Conservation (phyloP, 2,113 vertebrate genomes). For the Salminus brasiliensis region DNA sequence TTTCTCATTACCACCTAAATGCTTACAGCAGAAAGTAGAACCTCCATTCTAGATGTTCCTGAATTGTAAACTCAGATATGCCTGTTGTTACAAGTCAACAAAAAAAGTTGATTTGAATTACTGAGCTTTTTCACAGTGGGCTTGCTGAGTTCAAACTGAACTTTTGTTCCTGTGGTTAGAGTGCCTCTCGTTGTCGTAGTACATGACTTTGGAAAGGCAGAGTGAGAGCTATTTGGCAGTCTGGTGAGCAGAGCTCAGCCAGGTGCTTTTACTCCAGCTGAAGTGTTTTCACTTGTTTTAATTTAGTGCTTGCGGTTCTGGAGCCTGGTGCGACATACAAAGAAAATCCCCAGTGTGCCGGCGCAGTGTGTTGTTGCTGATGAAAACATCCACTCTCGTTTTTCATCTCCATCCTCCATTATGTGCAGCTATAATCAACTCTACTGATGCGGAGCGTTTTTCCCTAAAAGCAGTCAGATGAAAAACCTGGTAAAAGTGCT, state of each 20-base stretch:
- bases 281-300: conserved; percentile 25
- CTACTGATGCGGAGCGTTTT: neutral
- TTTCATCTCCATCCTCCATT: conserved; percentile 27
- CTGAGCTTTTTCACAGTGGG: neutral
- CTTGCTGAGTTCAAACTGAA: neutral
- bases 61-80: neutral
- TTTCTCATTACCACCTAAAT: neutral
- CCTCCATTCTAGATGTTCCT: neutral
- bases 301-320: conserved; percentile 14
- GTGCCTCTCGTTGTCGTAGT: neutral
- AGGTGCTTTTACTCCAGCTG: conserved; percentile 5
- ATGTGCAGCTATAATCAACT: conserved; percentile 1
- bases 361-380: conserved; percentile 1
- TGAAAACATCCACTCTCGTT: conserved; percentile 12
- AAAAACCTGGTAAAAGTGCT: neutral
- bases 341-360: conserved; percentile 16
- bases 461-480: neutral
- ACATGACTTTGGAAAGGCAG: conserved; percentile 5
- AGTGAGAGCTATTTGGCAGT: conserved; percentile 24
- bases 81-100: no score
- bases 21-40: neutral
- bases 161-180: conserved; percentile 10
- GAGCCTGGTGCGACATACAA: neutral
- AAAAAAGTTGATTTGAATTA: neutral
- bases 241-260: conserved; percentile 1